A percentile compares a stretch with the other conserved stretches of the same genome.
These are phyloP conservation scores for Pipistrellus kuhlii DNA, from an alignment of 2,797 vertebrate species.

Conservation along the genomic window DNA sequence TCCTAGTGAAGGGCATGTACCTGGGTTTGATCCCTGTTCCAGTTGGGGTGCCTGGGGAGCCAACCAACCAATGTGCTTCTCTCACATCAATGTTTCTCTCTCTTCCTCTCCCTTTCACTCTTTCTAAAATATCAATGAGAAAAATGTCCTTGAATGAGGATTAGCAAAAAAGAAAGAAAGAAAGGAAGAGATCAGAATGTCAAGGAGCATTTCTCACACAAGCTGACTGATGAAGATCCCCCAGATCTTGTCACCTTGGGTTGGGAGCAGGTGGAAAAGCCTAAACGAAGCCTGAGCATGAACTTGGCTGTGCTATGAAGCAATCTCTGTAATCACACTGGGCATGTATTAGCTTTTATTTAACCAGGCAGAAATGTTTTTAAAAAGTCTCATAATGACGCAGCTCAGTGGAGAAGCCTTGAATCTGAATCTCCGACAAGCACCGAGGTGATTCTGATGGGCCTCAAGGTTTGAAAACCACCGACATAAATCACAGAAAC, in stretches of 20 bases:
- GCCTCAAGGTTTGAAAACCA: slow-evolving; percentile 51
- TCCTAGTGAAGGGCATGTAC: no score
- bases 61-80: no score
- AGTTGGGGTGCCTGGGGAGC: no score
- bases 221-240: background rate
- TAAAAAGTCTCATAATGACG: slow-evolving; percentile 28
- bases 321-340: background rate
- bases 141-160: no score
- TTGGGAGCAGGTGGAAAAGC: background rate
- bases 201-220: background rate
- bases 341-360: background rate
- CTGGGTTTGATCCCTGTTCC: no score
- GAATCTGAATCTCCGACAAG: slow-evolving; percentile 52
- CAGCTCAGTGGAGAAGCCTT: background rate
- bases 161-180: no score
- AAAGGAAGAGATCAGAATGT: background rate
- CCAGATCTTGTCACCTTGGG: background rate
- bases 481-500: slow-evolving; percentile 6
- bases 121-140: no score
- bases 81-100: no score
- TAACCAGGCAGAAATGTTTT: slow-evolving; percentile 12
- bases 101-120: no score
- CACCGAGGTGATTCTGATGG: background rate
- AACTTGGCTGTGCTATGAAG: background rate
- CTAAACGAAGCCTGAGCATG: background rate